A percentile compares a stretch with the other conserved stretches of the same genome.
Conservation (phyloP, 2,113 vertebrate species). For the Carlito syrichta region DNA sequence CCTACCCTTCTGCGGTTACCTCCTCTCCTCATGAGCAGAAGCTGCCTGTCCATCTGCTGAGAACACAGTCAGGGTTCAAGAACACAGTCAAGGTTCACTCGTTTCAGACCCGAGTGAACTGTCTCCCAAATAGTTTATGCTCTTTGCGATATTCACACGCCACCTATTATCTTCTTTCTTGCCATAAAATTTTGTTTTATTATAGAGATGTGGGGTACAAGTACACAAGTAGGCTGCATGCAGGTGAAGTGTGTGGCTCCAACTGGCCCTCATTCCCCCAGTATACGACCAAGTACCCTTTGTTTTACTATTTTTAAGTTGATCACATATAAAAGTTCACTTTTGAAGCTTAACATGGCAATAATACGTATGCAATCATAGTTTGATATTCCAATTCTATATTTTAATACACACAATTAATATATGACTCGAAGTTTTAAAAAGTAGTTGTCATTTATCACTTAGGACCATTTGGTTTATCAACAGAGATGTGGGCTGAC, state of each 20-base stretch:
- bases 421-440: neutral
- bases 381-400: neutral
- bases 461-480: neutral
- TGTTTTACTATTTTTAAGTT: no score
- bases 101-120: neutral
- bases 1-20: no score
- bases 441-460: neutral
- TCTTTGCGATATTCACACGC: neutral
- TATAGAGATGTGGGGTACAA: no score
- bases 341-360: neutral
- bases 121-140: neutral
- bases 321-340: neutral
- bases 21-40: neutral
- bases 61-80: accelerated
- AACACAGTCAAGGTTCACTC: no score
- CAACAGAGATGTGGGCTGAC: neutral
- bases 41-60: neutral
- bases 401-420: constrained; percentile 19
- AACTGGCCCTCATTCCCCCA: no score
- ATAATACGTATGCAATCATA: neutral
- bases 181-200: no score
- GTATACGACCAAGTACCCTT: no score
- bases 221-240: no score
- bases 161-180: no score
- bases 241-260: no score